phyloP scores from a whole-genome alignment of 2,113 vertebrate species.

The Galeopterus variegatus region DNA sequence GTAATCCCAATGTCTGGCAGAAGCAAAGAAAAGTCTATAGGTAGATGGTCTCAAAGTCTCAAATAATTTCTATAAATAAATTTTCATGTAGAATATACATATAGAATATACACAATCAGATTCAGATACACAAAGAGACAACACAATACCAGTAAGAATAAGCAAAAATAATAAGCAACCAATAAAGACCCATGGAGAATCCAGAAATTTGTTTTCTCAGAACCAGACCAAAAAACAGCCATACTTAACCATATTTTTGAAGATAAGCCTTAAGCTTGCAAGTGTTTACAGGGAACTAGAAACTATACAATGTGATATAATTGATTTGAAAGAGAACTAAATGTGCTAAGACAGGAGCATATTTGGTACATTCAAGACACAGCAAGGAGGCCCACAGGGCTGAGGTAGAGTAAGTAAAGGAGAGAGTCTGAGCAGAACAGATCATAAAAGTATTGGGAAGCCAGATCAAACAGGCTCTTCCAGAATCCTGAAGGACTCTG shows the following conservation, averaged over 20 bases:
- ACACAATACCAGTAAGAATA: background rate
- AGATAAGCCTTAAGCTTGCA: background rate
- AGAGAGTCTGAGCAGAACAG: too few species aligned
- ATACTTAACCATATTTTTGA: background rate
- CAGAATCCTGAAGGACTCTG: background rate
- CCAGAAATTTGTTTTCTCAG: background rate
- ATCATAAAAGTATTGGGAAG: too few species aligned
- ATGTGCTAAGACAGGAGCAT: background rate
- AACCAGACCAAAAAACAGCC: background rate
- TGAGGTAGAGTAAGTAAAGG: background rate
- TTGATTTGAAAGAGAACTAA: background rate
- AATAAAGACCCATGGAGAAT: background rate
- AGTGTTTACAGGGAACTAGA: background rate
- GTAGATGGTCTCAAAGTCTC: background rate
- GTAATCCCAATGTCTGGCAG: background rate
- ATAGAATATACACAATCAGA: background rate
- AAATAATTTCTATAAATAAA: slow-evolving; percentile 18
- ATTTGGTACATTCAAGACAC: background rate
- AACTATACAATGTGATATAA: background rate
- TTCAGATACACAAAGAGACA: background rate
- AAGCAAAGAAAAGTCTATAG: background rate
- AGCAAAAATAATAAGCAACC: background rate
- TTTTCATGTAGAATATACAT: background rate
- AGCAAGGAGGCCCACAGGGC: background rate
- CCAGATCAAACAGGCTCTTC: background rate